Percentiles rank a stretch among this genome's conserved stretches.
phyloP scores from a whole-genome alignment of 2,888 invertebrate genomes.

The Andrena marginata region DNA sequence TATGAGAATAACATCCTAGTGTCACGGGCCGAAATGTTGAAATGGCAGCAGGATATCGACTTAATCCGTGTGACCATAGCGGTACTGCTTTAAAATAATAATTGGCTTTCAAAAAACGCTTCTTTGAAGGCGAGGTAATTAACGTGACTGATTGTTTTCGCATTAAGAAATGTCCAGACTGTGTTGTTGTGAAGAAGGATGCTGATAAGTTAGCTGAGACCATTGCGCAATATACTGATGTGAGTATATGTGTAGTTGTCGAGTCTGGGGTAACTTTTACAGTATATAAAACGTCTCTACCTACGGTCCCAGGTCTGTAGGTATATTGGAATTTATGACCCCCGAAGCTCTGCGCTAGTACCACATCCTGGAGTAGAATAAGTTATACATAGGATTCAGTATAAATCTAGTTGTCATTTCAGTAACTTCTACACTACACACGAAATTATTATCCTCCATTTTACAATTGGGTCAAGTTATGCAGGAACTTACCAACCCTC shows the following conservation, averaged over 20 bases:
- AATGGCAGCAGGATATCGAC: slow-evolving; percentile 57
- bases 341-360: too few species aligned
- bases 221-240: slow-evolving; percentile 57
- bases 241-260: slow-evolving; percentile 32
- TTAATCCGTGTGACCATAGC: slow-evolving; percentile 42
- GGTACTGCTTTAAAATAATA: slow-evolving; percentile 32
- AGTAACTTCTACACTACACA: too few species aligned
- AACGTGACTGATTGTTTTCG: background rate
- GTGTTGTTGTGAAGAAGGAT: slow-evolving; percentile 43
- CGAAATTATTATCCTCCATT: too few species aligned
- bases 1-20: slow-evolving; percentile 34
- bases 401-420: too few species aligned
- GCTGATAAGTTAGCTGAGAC: slow-evolving; percentile 53
- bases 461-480: too few species aligned
- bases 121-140: background rate
- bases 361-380: too few species aligned
- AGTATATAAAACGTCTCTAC: too few species aligned
- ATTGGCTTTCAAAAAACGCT: background rate
- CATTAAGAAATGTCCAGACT: slow-evolving; percentile 66
- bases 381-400: too few species aligned
- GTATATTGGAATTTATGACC: too few species aligned
- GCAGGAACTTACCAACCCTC: too few species aligned
- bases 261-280: too few species aligned
- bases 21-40: slow-evolving; percentile 53
- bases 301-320: too few species aligned